A percentile compares a stretch with the other conserved stretches of the same genome.
These are phyloP conservation scores for Centropus unirufus DNA, from an alignment of 2,113 vertebrate species.

Conservation along the genomic window DNA sequence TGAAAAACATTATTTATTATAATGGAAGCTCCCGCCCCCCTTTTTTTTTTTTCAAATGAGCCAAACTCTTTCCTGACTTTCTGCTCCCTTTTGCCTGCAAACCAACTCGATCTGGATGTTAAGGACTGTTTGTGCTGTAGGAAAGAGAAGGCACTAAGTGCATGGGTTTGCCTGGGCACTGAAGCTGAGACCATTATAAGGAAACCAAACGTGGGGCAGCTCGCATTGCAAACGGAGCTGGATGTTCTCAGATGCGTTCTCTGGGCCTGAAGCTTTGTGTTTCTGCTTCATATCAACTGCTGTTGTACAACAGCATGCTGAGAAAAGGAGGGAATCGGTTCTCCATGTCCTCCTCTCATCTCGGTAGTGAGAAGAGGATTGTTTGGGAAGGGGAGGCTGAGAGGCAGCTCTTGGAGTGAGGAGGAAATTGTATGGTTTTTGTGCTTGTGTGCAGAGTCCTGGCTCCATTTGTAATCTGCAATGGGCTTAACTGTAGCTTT, in stretches of 20 bases:
- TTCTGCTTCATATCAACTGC: fast-evolving
- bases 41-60: background rate
- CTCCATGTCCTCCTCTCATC: background rate
- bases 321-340: background rate
- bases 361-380: background rate
- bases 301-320: background rate
- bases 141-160: background rate
- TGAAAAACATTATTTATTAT: background rate
- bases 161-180: background rate
- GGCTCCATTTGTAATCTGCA: background rate
- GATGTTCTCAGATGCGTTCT: background rate
- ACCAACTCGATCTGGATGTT: background rate
- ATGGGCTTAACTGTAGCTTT: background rate
- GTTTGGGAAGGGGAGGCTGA: background rate
- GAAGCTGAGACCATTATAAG: background rate
- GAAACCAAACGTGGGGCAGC: background rate
- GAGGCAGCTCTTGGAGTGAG: background rate
- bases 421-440: background rate
- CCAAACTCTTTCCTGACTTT: background rate
- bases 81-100: background rate
- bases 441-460: background rate
- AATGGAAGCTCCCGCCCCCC: fast-evolving
- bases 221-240: background rate
- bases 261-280: background rate
- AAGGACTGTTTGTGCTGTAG: background rate